Conservation (phyloP, 2,797 vertebrate genomes). For the Acanthopagrus latus region DNA sequence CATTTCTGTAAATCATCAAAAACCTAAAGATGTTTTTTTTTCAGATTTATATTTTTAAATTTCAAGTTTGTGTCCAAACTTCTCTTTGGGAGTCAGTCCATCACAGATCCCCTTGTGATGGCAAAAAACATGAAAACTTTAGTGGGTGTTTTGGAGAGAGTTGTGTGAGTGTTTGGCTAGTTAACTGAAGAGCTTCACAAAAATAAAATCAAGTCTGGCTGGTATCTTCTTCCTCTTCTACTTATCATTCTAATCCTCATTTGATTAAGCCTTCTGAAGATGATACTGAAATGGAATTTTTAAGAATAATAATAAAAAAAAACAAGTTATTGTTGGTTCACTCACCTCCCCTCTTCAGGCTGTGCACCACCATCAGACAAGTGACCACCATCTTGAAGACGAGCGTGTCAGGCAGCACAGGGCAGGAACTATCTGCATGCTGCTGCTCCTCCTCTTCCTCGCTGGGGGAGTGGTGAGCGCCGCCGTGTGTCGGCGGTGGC, state of each 20-base stretch:
- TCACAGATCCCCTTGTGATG: background rate
- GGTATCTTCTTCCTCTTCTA: background rate
- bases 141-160: background rate
- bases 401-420: slow-evolving; percentile 92
- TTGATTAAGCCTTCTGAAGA: background rate
- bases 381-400: slow-evolving; percentile 96
- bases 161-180: background rate
- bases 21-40: background rate
- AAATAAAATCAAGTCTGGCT: background rate
- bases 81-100: background rate
- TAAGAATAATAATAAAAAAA: background rate
- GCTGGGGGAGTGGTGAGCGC: slow-evolving; percentile 81
- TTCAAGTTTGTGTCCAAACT: background rate
- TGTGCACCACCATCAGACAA: slow-evolving; percentile 98
- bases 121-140: background rate
- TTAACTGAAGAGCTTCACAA: background rate
- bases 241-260: background rate
- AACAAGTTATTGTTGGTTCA: background rate
- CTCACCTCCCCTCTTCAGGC: slow-evolving; percentile 95
- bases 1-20: background rate
- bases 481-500: slow-evolving; percentile 84
- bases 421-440: slow-evolving; percentile 86
- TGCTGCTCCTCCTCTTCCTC: slow-evolving; percentile 93
- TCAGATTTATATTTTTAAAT: background rate
- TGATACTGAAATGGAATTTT: background rate